Evolutionary conservation across 64 coral and sea anemone species (phyloP).

Genomic region (Pocillopora damicornis): DNA sequence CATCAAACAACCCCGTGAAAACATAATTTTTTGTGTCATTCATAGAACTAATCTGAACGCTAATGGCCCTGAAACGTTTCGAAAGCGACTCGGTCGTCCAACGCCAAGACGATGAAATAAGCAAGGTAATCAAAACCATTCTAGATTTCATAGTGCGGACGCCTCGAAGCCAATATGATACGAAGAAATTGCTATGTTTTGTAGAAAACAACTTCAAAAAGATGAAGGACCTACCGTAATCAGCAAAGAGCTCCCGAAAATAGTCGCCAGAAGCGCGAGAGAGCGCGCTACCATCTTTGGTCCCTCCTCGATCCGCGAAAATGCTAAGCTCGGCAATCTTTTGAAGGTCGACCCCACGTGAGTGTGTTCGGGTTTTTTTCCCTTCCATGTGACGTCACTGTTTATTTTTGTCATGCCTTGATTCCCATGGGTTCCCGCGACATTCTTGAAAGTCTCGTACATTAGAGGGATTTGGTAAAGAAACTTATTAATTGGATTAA

Average conservation of each 20-base stretch:
- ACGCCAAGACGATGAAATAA: neutral
- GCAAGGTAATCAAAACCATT: neutral
- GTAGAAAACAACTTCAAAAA: neutral
- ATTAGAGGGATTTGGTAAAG: too few relatives aligned
- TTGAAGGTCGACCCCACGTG: conserved; percentile 27
- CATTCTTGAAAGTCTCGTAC: too few relatives aligned
- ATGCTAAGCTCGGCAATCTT: neutral
- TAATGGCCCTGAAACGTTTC: neutral
- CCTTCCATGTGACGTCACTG: conserved; percentile 15
- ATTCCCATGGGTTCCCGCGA: neutral
- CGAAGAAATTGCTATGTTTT: neutral
- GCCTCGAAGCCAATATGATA: neutral
- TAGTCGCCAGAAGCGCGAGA: neutral
- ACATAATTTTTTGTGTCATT: too few relatives aligned
- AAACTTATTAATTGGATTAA: too few relatives aligned
- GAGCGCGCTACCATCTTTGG: neutral
- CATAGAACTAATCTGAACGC: neutral
- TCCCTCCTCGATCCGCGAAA: neutral
- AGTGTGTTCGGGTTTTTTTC: conserved; percentile 9
- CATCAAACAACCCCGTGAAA: neutral
- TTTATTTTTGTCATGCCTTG: neutral
- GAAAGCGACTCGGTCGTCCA: neutral
- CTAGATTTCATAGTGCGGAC: neutral
- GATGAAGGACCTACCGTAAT: neutral
- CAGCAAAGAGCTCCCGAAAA: conserved; percentile 11